Base-by-base conservation (phyloP, 2,888 invertebrate genomes). In the Acrobasis consociella region DNA sequence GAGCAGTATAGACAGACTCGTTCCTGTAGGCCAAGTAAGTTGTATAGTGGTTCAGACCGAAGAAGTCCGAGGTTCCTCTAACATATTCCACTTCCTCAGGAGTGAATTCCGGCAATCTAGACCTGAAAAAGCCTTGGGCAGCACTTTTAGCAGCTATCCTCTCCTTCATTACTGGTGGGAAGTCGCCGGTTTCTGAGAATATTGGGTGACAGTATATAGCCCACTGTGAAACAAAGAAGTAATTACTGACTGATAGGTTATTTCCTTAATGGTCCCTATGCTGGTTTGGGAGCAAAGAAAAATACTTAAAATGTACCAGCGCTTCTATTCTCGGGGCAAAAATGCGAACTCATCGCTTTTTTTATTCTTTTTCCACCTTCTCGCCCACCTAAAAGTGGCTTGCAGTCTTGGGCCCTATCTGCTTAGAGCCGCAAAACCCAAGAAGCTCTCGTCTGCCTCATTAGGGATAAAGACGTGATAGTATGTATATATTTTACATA, bases 31-130 rank as follows among this genome's bases (percentile, higher is more conserved):
- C 65, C 5, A 66, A 65, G 9, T 16, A 77, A 0, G 93, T 82
- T 0, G 94, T 93, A 77, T 96, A 96, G 65, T 94, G 93, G 72
- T 96, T 96, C n/a, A 96, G 77, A 13, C 95, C 78, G 9, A 79
- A 76, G 65, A 76, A 77, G 64, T 82, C 82, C 0, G 77, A 71
- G 10, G 72, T 73, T 1, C 82, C 83, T 46, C 70, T 72, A 5
- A 83, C 66, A 37, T 72, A 74, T 5, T 72, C 69, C 7, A 78
- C 68, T 79, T 93, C 90, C 55, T 84, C 80, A 8, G 71, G 64
- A 1, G 87, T 85, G 64, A 93, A 89, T 60, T 74, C 75, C 2
- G 92, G 92, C 22, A 93, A 72, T 22, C 91, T 74, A 0, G 93
- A 91, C 56, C 77, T 66, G 0, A 71, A 65, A 60, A 80, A 86